Conservation (phyloP, 35 echinoderm and acorn worm species). For the Ophiothrix spiculata region DNA sequence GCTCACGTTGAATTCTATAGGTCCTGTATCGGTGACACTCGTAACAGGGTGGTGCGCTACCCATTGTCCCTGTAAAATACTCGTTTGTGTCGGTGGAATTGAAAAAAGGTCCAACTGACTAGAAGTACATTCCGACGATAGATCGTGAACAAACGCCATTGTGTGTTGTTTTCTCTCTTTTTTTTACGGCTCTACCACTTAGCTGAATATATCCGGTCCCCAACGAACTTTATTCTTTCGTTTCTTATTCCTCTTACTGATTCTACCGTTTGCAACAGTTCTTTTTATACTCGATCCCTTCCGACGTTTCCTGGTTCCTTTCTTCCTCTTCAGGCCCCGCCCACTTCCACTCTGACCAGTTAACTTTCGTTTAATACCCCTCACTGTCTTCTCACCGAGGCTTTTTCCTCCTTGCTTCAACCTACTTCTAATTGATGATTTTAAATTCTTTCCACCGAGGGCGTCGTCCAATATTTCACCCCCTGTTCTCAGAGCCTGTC, state of each 20-base stretch:
- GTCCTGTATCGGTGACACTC: conserved; percentile 27
- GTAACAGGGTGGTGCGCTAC: conserved; percentile 33
- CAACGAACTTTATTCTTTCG: not conserved
- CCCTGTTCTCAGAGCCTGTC: conserved; percentile 51
- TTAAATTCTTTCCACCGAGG: conserved; percentile 36
- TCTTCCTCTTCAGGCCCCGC: not conserved
- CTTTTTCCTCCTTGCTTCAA: not conserved
- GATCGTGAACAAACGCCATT: conserved; percentile 45
- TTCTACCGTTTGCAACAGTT: not conserved
- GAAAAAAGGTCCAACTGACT: conserved; percentile 62
- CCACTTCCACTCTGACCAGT: too few relatives aligned
- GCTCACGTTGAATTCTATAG: conserved; percentile 34
- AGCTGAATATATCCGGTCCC: not conserved
- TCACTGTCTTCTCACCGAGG: not conserved
- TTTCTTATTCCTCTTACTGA: not conserved
- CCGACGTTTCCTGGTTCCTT: not conserved
- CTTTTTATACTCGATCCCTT: not conserved
- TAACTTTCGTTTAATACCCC: not conserved
- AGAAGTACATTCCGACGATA: conserved; percentile 45
- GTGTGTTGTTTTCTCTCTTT: conserved; percentile 23
- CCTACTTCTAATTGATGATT: too few relatives aligned
- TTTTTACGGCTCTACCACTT: not conserved
- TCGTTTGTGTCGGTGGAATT: conserved; percentile 35
- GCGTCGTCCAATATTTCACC: conserved; percentile 40
- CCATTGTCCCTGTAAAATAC: conserved; percentile 40